These are phyloP conservation scores for Marasmarcha lunaedactyla DNA, from an alignment of 2,888 invertebrate species.

Conservation along the genomic window DNA sequence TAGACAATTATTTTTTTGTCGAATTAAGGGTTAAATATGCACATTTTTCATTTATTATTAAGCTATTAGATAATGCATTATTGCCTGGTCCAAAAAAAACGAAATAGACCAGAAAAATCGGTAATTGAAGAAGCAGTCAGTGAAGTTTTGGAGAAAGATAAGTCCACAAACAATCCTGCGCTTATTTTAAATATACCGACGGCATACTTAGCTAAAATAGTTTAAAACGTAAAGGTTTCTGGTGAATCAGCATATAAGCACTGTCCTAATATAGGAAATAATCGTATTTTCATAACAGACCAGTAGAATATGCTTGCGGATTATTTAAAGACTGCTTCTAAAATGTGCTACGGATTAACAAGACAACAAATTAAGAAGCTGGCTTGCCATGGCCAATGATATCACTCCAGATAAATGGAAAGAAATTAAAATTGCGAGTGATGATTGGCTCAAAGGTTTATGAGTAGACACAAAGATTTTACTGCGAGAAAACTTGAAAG, in stretches of 20 bases:
- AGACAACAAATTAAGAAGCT: slow-evolving; percentile 13
- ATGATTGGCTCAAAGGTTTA: slow-evolving; percentile 14
- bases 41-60: no score
- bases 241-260: slow-evolving; percentile 9
- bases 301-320: slow-evolving; percentile 13
- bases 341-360: slow-evolving; percentile 17
- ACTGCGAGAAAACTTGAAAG: slow-evolving; percentile 13
- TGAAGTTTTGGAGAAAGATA: neutral
- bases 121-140: no score
- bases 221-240: slow-evolving; percentile 11
- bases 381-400: slow-evolving; percentile 13
- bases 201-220: slow-evolving; percentile 13
- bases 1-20: no score
- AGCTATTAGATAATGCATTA: no score
- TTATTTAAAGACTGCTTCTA: slow-evolving; percentile 16
- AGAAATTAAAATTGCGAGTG: slow-evolving; percentile 10
- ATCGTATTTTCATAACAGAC: slow-evolving; percentile 13
- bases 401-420: slow-evolving; percentile 12
- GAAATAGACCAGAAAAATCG: no score
- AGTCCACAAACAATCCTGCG: slow-evolving; percentile 6
- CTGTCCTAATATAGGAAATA: slow-evolving; percentile 15
- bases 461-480: slow-evolving; percentile 13
- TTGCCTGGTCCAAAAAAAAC: no score
- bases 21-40: no score
- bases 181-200: slow-evolving; percentile 12